Conservation (phyloP, 35 echinoderm and acorn worm species). For the Acanthaster planci region DNA sequence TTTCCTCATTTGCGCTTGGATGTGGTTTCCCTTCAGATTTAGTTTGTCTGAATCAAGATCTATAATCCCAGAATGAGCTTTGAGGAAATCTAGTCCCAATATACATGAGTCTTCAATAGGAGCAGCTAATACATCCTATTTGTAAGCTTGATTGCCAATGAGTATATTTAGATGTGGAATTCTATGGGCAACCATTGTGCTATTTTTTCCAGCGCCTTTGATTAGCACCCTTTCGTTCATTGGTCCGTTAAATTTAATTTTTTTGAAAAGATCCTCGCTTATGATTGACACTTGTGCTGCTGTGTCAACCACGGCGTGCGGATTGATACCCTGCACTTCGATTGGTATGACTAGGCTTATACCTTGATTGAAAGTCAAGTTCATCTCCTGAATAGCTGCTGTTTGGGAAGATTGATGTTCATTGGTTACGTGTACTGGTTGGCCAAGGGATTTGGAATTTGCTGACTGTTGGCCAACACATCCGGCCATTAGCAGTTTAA, state of each 20-base stretch:
- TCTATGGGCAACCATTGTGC: background rate
- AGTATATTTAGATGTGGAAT: background rate
- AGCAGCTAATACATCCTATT: background rate
- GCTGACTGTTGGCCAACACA: conserved; percentile 8
- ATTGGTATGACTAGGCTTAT: background rate
- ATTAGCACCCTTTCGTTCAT: background rate
- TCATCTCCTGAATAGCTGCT: background rate
- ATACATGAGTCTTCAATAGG: conserved; percentile 11
- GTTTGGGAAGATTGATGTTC: background rate
- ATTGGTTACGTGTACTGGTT: background rate
- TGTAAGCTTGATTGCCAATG: background rate
- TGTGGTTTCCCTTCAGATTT: background rate
- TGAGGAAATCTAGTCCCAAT: background rate
- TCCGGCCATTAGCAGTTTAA: background rate
- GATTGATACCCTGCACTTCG: background rate
- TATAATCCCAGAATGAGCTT: background rate
- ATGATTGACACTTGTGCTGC: conserved; percentile 8
- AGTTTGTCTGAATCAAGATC: background rate
- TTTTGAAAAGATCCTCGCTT: background rate
- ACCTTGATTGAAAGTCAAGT: background rate
- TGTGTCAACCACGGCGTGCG: conserved; percentile 3
- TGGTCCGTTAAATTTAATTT: background rate
- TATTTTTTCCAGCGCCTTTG: background rate
- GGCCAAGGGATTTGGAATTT: background rate
- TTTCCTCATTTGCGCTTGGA: background rate